Evolutionary conservation across 2,888 invertebrate genomes (phyloP).

Genomic region (Branchinecta sandiegonensis): DNA sequence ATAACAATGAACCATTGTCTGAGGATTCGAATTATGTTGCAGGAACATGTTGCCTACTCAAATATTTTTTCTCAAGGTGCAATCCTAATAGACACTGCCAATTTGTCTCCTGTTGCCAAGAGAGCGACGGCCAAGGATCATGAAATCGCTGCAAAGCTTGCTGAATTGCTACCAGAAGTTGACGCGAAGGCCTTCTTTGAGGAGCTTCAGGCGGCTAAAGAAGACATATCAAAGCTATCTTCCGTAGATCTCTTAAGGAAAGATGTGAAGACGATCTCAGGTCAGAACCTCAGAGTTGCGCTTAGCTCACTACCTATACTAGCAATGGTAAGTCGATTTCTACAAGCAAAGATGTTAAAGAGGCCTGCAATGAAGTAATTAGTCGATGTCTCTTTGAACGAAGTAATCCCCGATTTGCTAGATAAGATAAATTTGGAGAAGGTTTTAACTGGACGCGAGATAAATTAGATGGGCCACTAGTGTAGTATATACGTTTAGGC

Average conservation of each 20-base stretch:
- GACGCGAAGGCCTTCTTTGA: constrained; percentile 39
- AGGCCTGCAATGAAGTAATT: background rate
- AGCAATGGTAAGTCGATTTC: constrained; percentile 41
- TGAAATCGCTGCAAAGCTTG: constrained; percentile 42
- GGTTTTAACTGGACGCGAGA: no score
- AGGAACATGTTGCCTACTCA: background rate
- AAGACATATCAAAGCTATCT: constrained; percentile 49
- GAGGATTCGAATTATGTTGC: no score
- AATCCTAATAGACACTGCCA: constrained; percentile 65
- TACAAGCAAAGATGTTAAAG: no score
- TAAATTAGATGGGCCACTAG: no score
- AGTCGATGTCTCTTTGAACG: no score
- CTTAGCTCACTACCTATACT: constrained; percentile 48
- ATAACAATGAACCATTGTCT: no score
- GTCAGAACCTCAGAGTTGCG: constrained; percentile 40
- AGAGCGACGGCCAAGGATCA: constrained; percentile 52
- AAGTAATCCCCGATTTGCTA: no score
- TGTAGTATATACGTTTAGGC: no score
- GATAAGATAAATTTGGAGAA: no score
- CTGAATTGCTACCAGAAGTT: constrained; percentile 29
- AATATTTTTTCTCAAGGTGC: constrained; percentile 42
- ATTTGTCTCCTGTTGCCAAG: constrained; percentile 50
- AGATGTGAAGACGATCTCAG: constrained; percentile 52
- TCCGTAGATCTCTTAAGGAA: constrained; percentile 53
- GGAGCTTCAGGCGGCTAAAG: constrained; percentile 47